Base-by-base conservation (phyloP, 1,140 invertebrate genomes). In the Caenorhabditis briggsae region DNA sequence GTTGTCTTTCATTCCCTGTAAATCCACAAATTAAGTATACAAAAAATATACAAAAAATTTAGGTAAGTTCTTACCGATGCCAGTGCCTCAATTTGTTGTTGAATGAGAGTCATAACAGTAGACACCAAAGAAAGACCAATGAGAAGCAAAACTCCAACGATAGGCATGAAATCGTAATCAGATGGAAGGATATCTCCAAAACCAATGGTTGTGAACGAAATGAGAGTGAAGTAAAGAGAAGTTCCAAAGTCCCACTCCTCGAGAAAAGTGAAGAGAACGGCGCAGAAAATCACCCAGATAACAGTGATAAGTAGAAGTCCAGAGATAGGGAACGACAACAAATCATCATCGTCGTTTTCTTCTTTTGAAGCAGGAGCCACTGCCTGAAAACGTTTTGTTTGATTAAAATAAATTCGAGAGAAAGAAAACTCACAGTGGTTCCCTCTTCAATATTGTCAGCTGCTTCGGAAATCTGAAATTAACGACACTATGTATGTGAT, bases 141-240 rank as follows among this genome's bases (percentile, higher is more conserved):
- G 48, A 87, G 59, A 65, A 87, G 82, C 20, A 87, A 25, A 20
- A 87, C 25, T 55, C 74, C 86, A 55, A 84, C 64, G n/a, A 84
- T 59, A 14, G 50, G 59, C 61, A 87, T 87, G 83, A 78, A 84
- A 48, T 64, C 64, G 50, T 82, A 85, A 12, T 87, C 83, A 18
- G 61, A 58, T 50, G 86, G 86, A 14, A 84, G 50, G 16, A 87
- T 82, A 53, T 87, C 86, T 55, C 86, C 86, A 20, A 87, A 87
- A n/a, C 86, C 86, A 43, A 87, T 87, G 14, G 86, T 87, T 1
- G 86, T 87, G 82, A 87, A 87, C 0, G 86, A 87, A 64, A 87
- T 87, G 16, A 87, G 53, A 12, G 86, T 84, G 41, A 87, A 87
- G 70, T 87, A 87, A n/a, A 87, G n/a, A 43, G 86, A 84, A 53